Conservation (phyloP, 2,113 vertebrate genomes). For the Clarias gariepinus region DNA sequence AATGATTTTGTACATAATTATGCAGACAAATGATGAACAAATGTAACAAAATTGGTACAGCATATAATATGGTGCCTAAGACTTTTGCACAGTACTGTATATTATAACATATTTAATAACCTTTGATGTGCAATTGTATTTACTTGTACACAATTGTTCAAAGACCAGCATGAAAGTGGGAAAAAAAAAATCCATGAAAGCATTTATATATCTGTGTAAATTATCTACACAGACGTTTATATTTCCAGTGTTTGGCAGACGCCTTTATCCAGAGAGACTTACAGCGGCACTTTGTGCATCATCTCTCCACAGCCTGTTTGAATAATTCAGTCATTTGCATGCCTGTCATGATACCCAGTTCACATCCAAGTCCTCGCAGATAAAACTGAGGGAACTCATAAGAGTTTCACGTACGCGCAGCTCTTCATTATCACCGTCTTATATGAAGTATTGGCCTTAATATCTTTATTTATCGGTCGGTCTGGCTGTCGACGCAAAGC, state of each 20-base stretch:
- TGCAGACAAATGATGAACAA: too few relatives aligned
- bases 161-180: too few relatives aligned
- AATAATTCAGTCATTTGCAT: neutral
- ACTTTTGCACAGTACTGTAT: too few relatives aligned
- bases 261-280: neutral
- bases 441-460: neutral
- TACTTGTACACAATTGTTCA: too few relatives aligned
- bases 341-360: neutral
- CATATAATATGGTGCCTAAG: too few relatives aligned
- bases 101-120: too few relatives aligned
- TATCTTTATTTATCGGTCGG: neutral
- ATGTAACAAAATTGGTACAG: too few relatives aligned
- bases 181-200: too few relatives aligned
- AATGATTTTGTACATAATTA: too few relatives aligned
- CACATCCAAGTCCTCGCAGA: neutral
- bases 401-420: neutral
- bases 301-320: neutral
- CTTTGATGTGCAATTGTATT: too few relatives aligned
- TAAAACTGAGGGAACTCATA: neutral
- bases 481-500: neutral
- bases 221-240: neutral
- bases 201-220: too few relatives aligned
- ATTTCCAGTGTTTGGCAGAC: neutral
- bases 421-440: neutral
- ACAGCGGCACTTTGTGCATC: neutral